These are phyloP conservation scores for Smutsia temminckii DNA, from an alignment of 2,797 vertebrate species.

Conservation along the genomic window DNA sequence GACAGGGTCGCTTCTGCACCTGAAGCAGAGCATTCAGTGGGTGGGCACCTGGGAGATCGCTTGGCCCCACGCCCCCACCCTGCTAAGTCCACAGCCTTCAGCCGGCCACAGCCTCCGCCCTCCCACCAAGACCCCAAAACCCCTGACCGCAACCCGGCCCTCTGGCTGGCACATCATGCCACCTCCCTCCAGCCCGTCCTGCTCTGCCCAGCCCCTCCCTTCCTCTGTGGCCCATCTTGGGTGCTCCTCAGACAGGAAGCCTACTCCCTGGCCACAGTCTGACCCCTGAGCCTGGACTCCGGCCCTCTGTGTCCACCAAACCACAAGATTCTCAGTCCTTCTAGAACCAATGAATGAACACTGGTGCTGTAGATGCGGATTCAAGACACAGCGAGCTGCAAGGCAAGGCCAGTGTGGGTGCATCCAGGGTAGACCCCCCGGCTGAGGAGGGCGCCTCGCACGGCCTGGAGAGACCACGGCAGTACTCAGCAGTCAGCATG, in stretches of 20 bases:
- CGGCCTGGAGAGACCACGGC: neutral
- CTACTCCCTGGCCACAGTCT: neutral
- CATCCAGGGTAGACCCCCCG: too few species aligned
- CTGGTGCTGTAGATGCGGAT: neutral
- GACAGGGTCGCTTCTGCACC: neutral
- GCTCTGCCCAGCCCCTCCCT: neutral
- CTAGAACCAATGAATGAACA: neutral
- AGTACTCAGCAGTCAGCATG: neutral
- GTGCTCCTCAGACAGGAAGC: neutral
- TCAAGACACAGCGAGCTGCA: neutral
- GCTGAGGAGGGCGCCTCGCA: neutral
- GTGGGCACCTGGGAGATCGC: neutral
- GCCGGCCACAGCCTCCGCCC: neutral
- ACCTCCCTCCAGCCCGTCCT: neutral
- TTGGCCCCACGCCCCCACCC: neutral
- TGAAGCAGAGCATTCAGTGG: neutral
- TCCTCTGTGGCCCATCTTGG: neutral
- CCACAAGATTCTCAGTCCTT: neutral
- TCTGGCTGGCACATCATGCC: too few species aligned
- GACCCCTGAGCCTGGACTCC: neutral
- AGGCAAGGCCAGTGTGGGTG: neutral
- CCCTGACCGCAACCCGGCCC: neutral
- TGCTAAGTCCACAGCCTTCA: neutral
- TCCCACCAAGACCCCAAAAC: too few species aligned
- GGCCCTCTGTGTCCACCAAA: neutral